Base-by-base conservation (phyloP, 2,113 vertebrate genomes). In the Silurus meridionalis region DNA sequence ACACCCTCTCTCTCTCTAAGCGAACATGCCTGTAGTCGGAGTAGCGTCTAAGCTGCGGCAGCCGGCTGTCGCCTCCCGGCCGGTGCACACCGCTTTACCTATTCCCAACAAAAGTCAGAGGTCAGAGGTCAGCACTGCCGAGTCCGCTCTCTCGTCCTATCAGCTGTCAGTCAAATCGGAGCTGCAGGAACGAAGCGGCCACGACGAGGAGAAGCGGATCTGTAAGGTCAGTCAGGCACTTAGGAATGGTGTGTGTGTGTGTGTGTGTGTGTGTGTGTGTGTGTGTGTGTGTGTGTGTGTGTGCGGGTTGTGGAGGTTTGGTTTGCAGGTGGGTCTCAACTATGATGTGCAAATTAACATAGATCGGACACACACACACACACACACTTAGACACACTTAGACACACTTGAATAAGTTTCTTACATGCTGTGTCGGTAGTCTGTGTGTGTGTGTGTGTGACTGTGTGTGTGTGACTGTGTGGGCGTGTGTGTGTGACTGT, bases 191-290 rank as follows among this genome's bases (percentile, higher is more conserved):
- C 94, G 93, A 88, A 94, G 90, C 91, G 92, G 92, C 91, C 89
- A 94, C 94, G 94, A 97, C 88, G 97, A 98, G 93, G 96, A 99
- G 89, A 98, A 95, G 92, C 97, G 97, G 96, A 98, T 99, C 94
- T 97, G 98, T 96, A 94, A 94, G 95, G 94, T 95, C 69, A 93
- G 94, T 94, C 79, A 53, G 83, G 74, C 52, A 52, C 82, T 55
- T 13, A 72, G 53, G 61, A 9, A 0, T 61, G 25, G 7, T 48
- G 64, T 37, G 28, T 50, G 80, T 83, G 82, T 64, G 75, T n/a
- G 11, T 19, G 66, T 58, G 37, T 50, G 53, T 63, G 46, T 82
- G 75, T n/a, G 11, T 19, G 66, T 58, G 37, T 50, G 53, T 63
- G 46, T 82, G 80, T 64, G 72, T 58, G 82, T 69, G 46, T 64